Percentiles rank a stretch among this genome's conserved stretches.
phyloP scores from a whole-genome alignment of 2,113 vertebrate species.

The Corynorhinus townsendii region DNA sequence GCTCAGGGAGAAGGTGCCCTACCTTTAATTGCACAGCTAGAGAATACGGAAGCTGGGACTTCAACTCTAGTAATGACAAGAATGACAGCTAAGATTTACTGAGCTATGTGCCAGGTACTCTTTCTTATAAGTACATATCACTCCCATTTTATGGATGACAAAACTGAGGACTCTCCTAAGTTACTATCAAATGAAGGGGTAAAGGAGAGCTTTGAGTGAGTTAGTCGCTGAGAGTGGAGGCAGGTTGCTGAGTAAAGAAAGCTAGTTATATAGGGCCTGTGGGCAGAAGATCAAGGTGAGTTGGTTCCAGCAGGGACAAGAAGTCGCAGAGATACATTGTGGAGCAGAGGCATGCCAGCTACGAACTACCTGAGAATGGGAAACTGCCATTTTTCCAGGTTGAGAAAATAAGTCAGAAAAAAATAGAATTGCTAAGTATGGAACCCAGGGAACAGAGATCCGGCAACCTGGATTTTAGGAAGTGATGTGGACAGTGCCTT shows the following conservation, averaged over 20 bases:
- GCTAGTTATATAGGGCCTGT: neutral
- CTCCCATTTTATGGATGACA: neutral
- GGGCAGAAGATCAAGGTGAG: neutral
- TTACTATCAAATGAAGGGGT: neutral
- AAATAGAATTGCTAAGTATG: neutral
- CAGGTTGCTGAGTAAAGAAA: neutral
- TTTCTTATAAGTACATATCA: neutral
- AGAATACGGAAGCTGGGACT: neutral
- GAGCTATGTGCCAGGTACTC: neutral
- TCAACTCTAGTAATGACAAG: neutral
- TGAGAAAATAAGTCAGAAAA: conserved; percentile 8
- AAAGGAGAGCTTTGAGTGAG: neutral
- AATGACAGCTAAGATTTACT: neutral
- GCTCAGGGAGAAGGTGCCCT: neutral
- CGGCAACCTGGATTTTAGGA: neutral
- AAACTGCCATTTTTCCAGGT: neutral
- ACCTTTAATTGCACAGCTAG: neutral
- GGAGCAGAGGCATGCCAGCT: neutral
- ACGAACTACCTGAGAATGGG: neutral
- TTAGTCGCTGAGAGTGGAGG: neutral
- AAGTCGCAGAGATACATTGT: neutral
- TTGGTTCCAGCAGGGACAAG: neutral
- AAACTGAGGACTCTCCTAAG: neutral
- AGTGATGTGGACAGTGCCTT: neutral
- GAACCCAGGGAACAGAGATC: neutral